Conservation (phyloP, 2,113 vertebrate genomes). For the Vulpes ferrilata region DNA sequence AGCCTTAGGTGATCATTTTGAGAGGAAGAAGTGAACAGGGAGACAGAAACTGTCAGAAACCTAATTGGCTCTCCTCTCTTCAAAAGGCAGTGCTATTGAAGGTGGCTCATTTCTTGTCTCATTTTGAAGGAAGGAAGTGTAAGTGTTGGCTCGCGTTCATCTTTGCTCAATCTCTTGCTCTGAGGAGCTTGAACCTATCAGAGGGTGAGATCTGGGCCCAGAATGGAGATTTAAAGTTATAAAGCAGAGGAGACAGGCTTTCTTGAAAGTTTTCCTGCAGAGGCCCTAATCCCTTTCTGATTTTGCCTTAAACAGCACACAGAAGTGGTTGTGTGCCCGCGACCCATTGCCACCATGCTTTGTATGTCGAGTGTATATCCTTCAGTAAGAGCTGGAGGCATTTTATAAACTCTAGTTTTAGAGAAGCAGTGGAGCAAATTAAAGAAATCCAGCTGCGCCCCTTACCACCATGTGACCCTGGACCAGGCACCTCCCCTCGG, state of each 20-base stretch:
- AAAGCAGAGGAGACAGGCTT: background rate
- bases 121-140: background rate
- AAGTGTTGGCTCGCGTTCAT: background rate
- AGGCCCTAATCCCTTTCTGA: background rate
- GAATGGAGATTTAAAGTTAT: background rate
- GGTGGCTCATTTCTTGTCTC: background rate
- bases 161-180: background rate
- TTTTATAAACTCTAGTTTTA: background rate
- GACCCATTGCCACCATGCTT: background rate
- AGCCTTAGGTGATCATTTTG: background rate
- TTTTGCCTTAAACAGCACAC: background rate
- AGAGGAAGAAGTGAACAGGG: background rate
- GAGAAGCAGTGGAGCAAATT: background rate
- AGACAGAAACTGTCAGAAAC: background rate
- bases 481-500: background rate
- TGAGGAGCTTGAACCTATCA: background rate
- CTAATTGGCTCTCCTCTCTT: constrained; percentile 21
- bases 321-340: background rate
- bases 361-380: background rate
- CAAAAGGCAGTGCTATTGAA: background rate
- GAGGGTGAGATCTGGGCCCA: background rate
- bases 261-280: background rate
- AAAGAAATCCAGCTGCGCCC: background rate
- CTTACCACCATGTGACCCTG: background rate
- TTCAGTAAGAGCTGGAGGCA: background rate